These are phyloP conservation scores for Yponomeuta evonymella DNA, from an alignment of 2,888 invertebrate species.

Conservation along the genomic window DNA sequence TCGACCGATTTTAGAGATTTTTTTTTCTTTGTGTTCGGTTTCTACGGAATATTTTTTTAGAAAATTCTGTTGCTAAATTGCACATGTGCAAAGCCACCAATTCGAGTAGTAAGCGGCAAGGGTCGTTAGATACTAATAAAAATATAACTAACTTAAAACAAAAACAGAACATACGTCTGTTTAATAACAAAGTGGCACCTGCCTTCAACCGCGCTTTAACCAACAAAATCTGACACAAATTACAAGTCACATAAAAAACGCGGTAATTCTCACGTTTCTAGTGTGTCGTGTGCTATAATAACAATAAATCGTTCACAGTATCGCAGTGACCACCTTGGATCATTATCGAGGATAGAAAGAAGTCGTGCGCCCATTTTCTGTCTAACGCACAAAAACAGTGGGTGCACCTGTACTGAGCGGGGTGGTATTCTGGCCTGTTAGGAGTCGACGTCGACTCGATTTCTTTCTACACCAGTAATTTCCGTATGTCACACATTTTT, in stretches of 20 bases:
- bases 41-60: too few species aligned
- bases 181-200: too few species aligned
- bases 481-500: too few species aligned
- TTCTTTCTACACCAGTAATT: background rate
- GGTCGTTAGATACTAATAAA: too few species aligned
- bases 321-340: conserved; percentile 9
- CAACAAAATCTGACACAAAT: conserved; percentile 4
- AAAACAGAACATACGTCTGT: background rate
- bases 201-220: background rate
- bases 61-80: too few species aligned
- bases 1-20: too few species aligned
- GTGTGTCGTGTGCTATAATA: conserved; percentile 1
- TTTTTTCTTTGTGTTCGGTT: too few species aligned
- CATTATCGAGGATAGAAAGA: conserved; percentile 2
- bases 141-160: background rate
- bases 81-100: too few species aligned
- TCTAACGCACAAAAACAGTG: conserved; percentile 13
- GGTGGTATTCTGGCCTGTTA: background rate
- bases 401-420: conserved; percentile 10
- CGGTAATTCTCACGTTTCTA: conserved; percentile 11
- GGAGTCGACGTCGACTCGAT: background rate
- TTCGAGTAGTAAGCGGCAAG: too few species aligned
- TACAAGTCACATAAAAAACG: background rate
- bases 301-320: background rate
- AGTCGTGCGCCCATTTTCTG: conserved; percentile 8